Evolutionary conservation across 2,113 vertebrate species (phyloP).

Genomic region (Dromaius novaehollandiae): DNA sequence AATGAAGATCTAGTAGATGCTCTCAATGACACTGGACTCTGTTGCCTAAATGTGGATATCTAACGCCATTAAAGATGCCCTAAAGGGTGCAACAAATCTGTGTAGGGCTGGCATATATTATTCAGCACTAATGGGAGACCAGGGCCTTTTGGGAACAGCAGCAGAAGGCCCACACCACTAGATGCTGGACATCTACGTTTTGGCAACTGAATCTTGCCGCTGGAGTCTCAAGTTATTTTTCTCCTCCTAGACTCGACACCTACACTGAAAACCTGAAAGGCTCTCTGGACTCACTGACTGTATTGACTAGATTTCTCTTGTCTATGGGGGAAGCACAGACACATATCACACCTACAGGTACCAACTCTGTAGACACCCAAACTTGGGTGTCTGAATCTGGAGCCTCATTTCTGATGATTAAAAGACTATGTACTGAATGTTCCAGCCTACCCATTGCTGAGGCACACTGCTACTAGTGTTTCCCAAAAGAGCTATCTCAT

Average conservation of each 20-base stretch:
- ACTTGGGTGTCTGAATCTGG: background rate
- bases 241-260: background rate
- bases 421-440: background rate
- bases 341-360: background rate
- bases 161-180: background rate
- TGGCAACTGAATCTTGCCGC: background rate
- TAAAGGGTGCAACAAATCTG: background rate
- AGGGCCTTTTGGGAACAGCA: background rate
- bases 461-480: background rate
- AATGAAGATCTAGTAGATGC: background rate
- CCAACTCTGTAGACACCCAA: background rate
- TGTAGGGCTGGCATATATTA: background rate
- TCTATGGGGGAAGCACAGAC: background rate
- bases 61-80: background rate
- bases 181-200: background rate
- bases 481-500: background rate
- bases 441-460: background rate
- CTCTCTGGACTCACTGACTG: background rate
- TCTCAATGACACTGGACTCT: background rate
- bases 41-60: background rate
- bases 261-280: background rate
- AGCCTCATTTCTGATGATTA: background rate
- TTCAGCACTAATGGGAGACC: background rate
- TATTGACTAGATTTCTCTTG: background rate
- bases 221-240: background rate